These are phyloP conservation scores for Malurus splendens DNA, from an alignment of 2,797 vertebrate species.

Conservation along the genomic window DNA sequence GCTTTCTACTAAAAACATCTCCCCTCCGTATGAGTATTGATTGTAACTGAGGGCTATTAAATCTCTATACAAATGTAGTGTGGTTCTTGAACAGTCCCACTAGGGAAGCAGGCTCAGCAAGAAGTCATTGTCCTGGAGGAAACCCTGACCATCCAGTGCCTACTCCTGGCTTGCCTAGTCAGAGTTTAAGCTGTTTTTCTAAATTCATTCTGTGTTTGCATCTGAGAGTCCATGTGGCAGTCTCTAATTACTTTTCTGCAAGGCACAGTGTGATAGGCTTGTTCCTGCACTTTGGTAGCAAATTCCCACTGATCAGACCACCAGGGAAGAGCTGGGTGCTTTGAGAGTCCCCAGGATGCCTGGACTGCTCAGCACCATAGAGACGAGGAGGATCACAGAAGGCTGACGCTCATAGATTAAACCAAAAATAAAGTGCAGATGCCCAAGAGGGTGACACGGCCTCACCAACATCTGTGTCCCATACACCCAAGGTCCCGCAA, in stretches of 20 bases:
- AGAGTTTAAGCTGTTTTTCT: neutral
- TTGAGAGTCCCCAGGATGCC: neutral
- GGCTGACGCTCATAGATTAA: neutral
- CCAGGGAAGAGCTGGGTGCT: neutral
- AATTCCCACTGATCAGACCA: neutral
- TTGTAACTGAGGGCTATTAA: conserved; percentile 5
- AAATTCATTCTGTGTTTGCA: neutral
- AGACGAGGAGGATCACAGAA: neutral
- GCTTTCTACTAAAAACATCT: neutral
- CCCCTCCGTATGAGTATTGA: neutral
- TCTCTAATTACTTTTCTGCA: neutral
- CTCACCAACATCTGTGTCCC: neutral
- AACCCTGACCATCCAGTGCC: neutral
- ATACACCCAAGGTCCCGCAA: neutral
- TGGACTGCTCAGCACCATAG: neutral
- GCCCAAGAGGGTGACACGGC: neutral
- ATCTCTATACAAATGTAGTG: neutral
- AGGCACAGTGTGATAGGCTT: neutral
- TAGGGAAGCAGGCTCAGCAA: neutral
- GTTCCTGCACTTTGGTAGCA: rapidly evolving
- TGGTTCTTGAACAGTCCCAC: neutral
- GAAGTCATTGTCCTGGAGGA: neutral
- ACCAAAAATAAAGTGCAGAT: neutral
- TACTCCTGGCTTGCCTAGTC: neutral
- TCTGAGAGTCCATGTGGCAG: neutral